These are phyloP conservation scores for Lepilemur ruficaudatus DNA, from an alignment of 2,797 vertebrate species.

Conservation along the genomic window DNA sequence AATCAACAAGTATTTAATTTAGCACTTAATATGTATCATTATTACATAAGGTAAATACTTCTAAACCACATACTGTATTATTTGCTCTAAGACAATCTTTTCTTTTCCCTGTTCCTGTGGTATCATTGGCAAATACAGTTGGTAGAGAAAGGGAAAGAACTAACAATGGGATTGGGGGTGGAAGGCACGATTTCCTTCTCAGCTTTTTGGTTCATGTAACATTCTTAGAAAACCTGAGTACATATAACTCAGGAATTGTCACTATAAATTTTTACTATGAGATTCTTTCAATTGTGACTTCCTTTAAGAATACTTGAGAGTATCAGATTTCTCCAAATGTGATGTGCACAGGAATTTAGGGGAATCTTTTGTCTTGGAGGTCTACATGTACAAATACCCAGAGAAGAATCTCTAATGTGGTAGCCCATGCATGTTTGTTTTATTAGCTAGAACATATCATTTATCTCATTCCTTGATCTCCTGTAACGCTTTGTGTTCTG, in stretches of 20 bases:
- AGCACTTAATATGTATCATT: constrained; percentile 42
- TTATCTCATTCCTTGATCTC: background rate
- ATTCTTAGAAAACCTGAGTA: constrained; percentile 46
- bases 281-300: background rate
- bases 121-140: constrained; percentile 23
- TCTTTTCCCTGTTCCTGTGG: background rate
- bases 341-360: background rate
- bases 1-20: constrained; percentile 57
- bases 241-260: background rate
- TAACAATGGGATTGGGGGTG: background rate
- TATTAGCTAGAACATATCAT: background rate
- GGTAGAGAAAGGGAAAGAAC: background rate
- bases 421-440: background rate
- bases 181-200: background rate
- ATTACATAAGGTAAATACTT: constrained; percentile 54
- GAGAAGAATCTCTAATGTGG: background rate
- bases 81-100: constrained; percentile 42
- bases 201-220: background rate
- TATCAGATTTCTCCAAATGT: background rate
- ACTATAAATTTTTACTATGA: background rate
- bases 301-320: background rate
- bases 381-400: background rate
- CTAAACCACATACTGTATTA: constrained; percentile 20
- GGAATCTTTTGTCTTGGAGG: background rate
- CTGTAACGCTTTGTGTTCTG: background rate